Evolutionary conservation across 2,113 vertebrate species (phyloP), one percentile per base, ranked within the genome.

Genomic region (Stomatorhinus ivindoensis): DNA sequence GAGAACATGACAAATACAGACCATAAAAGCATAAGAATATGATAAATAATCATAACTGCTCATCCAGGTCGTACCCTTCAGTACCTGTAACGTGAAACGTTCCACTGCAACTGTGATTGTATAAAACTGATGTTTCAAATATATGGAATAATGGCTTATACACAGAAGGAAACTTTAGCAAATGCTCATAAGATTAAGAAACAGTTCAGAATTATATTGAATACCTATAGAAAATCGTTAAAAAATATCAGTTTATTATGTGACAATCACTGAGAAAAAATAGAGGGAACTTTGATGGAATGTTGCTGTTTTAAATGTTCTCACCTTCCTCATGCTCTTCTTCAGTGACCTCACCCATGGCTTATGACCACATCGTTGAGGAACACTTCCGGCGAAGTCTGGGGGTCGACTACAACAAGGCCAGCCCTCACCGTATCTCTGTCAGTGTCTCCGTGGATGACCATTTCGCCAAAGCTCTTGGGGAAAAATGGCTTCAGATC

Each of bases 311-410:
- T 47, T 47, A 47, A 84, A 84, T 47, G 39, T 86, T 89, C 39
- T 88, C 9, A 47, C 27, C 17, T 80, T 39, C 19, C 91, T 13
- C 90, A 88, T 91, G 21, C 90, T 24, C 0, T 89, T 73, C 88
- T 61, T 87, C 91, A 96, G 95, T 91, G 90, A 89, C 90, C 88
- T 91, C 92, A 10, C 92, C 94, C 87, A 84, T 83, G 90, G 93
- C 88, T 91, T 96, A 94, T 11, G 96, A 96, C 31, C 92, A 94
- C 0, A 95, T 95, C 8, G 94, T 96, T 0, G 96, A 97, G 21
- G 96, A 97, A 89, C 96, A 97, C 83, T 97, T 97, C 93, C 93
- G 96, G 88, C 93, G 95, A 50, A 97, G 96, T 89, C 94, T 97
- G 4, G 96, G 96, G 0, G 85, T 91, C 17, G 92, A 94, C 91